These are phyloP conservation scores for Drosophila nigromelanica DNA, from an alignment of 1,140 invertebrate genomes.

Conservation along the genomic window DNA sequence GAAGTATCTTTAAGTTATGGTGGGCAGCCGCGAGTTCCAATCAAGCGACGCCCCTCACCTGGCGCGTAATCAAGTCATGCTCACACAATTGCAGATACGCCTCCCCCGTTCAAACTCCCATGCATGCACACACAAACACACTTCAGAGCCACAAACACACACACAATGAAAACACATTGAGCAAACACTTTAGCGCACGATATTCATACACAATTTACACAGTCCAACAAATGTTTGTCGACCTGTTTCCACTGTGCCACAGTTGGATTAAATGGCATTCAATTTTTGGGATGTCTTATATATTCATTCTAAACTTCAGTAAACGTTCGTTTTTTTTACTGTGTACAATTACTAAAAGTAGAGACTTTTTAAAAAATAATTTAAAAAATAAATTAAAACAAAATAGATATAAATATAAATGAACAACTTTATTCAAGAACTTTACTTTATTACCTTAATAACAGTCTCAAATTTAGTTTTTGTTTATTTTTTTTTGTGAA, in stretches of 20 bases:
- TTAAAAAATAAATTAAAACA: no score
- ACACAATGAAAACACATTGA: constrained; percentile 35
- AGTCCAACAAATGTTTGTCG: constrained; percentile 3
- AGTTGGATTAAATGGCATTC: neutral
- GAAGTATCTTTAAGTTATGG: constrained; percentile 21
- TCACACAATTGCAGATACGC: constrained; percentile 47
- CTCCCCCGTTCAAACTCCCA: neutral
- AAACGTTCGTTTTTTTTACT: no score
- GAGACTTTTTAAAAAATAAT: no score
- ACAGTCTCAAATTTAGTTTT: no score
- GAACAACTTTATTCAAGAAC: no score
- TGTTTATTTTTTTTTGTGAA: no score
- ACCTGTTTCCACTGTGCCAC: constrained; percentile 24
- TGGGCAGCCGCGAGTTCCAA: constrained; percentile 24
- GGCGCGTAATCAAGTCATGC: constrained; percentile 48
- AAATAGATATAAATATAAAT: no score
- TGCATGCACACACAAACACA: neutral
- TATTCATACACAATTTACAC: constrained; percentile 47
- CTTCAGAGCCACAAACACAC: neutral
- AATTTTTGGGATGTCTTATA: no score
- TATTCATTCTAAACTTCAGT: no score
- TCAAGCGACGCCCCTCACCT: constrained; percentile 19
- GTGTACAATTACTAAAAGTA: no score
- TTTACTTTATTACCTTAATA: no score
- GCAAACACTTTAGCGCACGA: constrained; percentile 42